These are phyloP conservation scores for Elmis aenea DNA, from an alignment of 2,888 invertebrate species.

Conservation along the genomic window DNA sequence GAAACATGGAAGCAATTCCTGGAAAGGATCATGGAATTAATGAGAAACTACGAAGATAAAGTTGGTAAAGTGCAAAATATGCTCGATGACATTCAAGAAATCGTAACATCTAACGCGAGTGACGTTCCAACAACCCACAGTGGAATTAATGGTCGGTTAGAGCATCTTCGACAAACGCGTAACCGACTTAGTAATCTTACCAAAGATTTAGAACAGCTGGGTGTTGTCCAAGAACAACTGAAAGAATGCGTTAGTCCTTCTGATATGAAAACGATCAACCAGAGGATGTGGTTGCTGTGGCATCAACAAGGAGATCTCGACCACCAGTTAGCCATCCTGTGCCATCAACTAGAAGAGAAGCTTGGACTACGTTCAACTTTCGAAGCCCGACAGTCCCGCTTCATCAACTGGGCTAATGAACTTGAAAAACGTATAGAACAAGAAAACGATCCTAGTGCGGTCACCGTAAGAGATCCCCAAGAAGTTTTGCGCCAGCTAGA, in stretches of 20 bases:
- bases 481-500: conserved; percentile 67
- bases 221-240: conserved; percentile 72
- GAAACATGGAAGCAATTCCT: conserved; percentile 78
- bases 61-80: conserved; percentile 55
- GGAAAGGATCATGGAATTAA: conserved; percentile 59
- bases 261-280: conserved; percentile 75
- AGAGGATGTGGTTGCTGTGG: conserved; percentile 70
- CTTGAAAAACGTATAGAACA: conserved; percentile 62
- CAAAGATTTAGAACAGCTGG: conserved; percentile 64
- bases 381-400: conserved; percentile 59
- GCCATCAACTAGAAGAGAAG: conserved; percentile 69
- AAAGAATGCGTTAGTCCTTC: conserved; percentile 80
- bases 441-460: conserved; percentile 47
- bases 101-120: conserved; percentile 55
- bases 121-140: conserved; percentile 54
- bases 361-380: conserved; percentile 67
- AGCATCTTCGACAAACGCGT: conserved; percentile 57
- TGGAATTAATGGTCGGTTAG: conserved; percentile 60
- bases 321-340: conserved; percentile 67
- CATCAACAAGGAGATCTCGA: conserved; percentile 79
- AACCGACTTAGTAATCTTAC: conserved; percentile 55
- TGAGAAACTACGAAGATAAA: conserved; percentile 60
- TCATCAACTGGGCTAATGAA: conserved; percentile 66
- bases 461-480: conserved; percentile 60
- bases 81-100: conserved; percentile 62